Conservation (phyloP, 2,888 invertebrate species). For the Yponomeuta malinellus region DNA sequence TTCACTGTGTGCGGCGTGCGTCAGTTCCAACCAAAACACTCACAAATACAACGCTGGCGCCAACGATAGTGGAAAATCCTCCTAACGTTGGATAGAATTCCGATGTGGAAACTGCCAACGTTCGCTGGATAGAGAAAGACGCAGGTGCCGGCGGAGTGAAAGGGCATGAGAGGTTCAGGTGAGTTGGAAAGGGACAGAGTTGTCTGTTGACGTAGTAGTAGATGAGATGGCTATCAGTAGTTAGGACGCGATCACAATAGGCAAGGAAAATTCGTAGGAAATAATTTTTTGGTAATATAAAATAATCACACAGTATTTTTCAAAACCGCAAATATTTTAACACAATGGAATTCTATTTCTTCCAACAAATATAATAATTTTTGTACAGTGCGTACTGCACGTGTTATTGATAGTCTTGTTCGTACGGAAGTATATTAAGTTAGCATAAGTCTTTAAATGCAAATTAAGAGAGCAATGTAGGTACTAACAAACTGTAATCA, state of each 20-base stretch:
- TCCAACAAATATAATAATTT: too few species aligned
- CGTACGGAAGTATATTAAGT: too few species aligned
- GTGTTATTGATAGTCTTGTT: too few species aligned
- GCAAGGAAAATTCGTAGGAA: slow-evolving; percentile 13
- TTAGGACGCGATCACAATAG: slow-evolving; percentile 45
- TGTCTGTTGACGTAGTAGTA: slow-evolving; percentile 71
- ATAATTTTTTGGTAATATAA: background rate
- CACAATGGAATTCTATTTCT: too few species aligned
- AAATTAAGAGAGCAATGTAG: too few species aligned
- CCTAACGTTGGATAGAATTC: slow-evolving; percentile 16
- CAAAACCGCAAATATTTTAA: too few species aligned
- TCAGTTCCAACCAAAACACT: slow-evolving; percentile 1
- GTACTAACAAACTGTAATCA: too few species aligned
- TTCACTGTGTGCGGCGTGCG: background rate
- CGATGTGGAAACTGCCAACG: background rate
- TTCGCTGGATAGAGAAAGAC: slow-evolving; percentile 9
- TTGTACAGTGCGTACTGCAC: too few species aligned
- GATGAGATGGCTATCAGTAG: slow-evolving; percentile 72
- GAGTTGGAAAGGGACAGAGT: slow-evolving; percentile 43
- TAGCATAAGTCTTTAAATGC: too few species aligned
- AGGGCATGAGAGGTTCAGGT: slow-evolving; percentile 27
- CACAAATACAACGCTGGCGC: slow-evolving; percentile 18
- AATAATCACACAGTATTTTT: background rate
- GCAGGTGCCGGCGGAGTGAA: slow-evolving; percentile 36
- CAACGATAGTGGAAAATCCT: slow-evolving; percentile 23